Evolutionary conservation across 2,113 vertebrate species (phyloP), one percentile per base, ranked within the genome.

Genomic region (Petrocephalus microphthalmus): DNA sequence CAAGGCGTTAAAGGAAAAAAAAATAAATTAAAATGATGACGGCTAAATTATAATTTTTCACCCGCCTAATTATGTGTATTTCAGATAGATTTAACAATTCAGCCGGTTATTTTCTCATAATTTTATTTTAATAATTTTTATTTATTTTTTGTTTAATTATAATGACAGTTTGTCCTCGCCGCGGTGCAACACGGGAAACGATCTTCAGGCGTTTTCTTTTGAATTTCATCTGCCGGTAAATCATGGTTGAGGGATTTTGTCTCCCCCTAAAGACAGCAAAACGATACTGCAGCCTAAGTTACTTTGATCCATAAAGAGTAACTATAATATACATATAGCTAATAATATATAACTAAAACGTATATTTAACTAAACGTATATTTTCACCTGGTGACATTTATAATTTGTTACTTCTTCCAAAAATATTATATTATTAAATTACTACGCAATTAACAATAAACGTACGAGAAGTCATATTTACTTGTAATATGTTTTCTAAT

Each of bases 171-270:
- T 91, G 89, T 89, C 74, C 83, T 33, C 8, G 51, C 89, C 94
- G 93, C 91, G 90, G 92, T 94, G 94, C 94, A 95, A 49, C 84
- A 92, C 92, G 93, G 94, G 93, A 94, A 20, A 90, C 91, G 7
- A 56, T 37, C 82, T 7, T 78, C 89, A 90, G 37, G 90, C 90
- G 94, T 94, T 95, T 87, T 90, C 88, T 91, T 94, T 93, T 93
- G 90, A 95, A 93, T 92, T 91, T 92, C 85, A 19, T 85, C 89
- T 91, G 60, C 52, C 49, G 54, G 84, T 87, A 89, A 84, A 88
- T 85, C 20, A 33, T 8, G 81, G 52, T 22, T 25, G 13, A 49
- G 37, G 84, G 90, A 54, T 52, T 85, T 82, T 91, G 90, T 91
- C 85, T 89, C 91, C 90, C 90, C 87, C 90, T 91, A 47, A 84